Base-by-base conservation (phyloP, 2,113 vertebrate genomes). In the Leptodactylus fuscus region DNA sequence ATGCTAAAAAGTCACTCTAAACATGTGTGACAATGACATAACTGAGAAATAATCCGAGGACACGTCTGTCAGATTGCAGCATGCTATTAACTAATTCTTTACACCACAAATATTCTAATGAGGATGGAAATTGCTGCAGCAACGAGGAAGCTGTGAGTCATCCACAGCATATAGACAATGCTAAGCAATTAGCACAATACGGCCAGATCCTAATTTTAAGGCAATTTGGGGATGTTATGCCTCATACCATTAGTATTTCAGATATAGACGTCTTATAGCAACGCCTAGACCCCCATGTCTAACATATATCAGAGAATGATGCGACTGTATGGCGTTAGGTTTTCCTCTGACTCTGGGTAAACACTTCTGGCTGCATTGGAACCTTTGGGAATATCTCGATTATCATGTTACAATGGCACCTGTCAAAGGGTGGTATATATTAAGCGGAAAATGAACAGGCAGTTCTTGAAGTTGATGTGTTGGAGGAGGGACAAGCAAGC, bases 1-100 rank as follows among this genome's bases (percentile, higher is more conserved):
- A 29, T 18, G 1, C 46, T 48, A 48, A 24, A 9, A 27, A 74
- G 73, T 15, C 44, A 32, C 27, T 18, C 44, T 32, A 41, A 24
- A 49, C 44, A 13, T 20, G 32, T 79, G 51, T 58, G 34, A 79
- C 22, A 60, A 77, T 12, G 49, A 79, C 53, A 60, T 79, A 60
- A 32, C 32, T 15, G 53, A 24, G 38, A n/a, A 78, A 38, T 36
- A 53, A 55, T 3, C 22, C 41, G 34, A 38, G 6, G 22, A 41
- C 20, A 38, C 29, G 51, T 7, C 75, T 78, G 29, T 36, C 18
- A 58, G 32, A 58, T 53, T 55, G 3, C 49, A 34, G 32, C 29
- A 55, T 22, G n/a, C n/a, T n/a, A 55, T 58, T 38, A 75, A 29
- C 71, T 32, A 48, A 49, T 48, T 20, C 41, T 16, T 27, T 75